A percentile compares a stretch with the other conserved stretches of the same genome.
Conservation (phyloP, 2,797 vertebrate species). For the Pipistrellus kuhlii region DNA sequence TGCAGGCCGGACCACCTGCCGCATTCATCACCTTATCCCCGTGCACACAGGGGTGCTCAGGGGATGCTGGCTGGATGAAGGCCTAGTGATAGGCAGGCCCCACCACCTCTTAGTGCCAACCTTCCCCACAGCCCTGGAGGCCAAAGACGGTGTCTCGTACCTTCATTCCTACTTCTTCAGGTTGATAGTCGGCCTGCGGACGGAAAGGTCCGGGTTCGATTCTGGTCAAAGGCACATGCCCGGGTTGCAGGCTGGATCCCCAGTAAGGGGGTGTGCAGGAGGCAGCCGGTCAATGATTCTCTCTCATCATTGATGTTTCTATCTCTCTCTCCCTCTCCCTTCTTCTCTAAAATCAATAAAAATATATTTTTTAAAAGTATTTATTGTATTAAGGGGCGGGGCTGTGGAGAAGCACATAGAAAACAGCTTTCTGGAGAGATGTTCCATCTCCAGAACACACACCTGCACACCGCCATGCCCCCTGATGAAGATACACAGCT, state of each 20-base stretch:
- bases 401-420: fast-evolving
- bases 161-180: not conserved
- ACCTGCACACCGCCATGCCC: not conserved
- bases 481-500: not conserved
- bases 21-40: fast-evolving
- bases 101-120: not conserved
- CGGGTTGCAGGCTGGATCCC: too few species aligned
- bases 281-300: too few species aligned
- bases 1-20: fast-evolving
- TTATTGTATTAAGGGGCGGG: not conserved
- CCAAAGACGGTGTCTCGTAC: not conserved
- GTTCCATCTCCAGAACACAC: not conserved
- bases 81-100: not conserved
- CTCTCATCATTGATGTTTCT: too few species aligned
- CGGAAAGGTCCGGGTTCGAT: too few species aligned
- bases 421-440: not conserved
- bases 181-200: too few species aligned
- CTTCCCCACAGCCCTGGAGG: not conserved
- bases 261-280: too few species aligned
- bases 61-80: not conserved
- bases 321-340: too few species aligned
- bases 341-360: too few species aligned
- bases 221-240: too few species aligned
- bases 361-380: too few species aligned
- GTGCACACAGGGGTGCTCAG: not conserved